Percentiles rank a stretch among this genome's conserved stretches.
phyloP scores from a whole-genome alignment of 2,888 invertebrate species.

The Tipula lateralis region DNA sequence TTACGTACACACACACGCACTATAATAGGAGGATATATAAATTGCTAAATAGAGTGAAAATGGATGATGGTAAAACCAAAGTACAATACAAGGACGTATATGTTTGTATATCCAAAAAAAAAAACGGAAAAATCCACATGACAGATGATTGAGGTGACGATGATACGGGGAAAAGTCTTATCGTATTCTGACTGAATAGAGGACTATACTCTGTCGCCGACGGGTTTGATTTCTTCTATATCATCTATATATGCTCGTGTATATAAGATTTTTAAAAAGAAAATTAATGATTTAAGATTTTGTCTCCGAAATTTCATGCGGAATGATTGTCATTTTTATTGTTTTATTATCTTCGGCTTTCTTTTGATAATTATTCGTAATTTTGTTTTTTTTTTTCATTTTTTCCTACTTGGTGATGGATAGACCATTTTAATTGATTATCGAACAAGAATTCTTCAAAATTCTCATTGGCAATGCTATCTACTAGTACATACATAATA shows the following conservation, averaged over 20 bases:
- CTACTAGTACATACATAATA: not conserved
- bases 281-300: constrained; percentile 24
- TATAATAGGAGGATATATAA: not conserved
- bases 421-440: constrained; percentile 24
- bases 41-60: constrained; percentile 24
- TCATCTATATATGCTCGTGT: not conserved
- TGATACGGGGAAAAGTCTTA: not conserved
- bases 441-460: not conserved
- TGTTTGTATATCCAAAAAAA: no score
- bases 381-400: not conserved
- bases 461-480: not conserved
- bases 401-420: not conserved
- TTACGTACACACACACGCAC: not conserved
- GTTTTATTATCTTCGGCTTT: not conserved
- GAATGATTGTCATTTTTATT: constrained; percentile 19
- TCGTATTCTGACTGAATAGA: not conserved
- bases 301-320: constrained; percentile 7
- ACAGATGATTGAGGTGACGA: not conserved
- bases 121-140: not conserved
- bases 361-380: not conserved
- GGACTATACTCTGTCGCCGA: not conserved
- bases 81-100: not conserved
- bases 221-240: not conserved
- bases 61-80: not conserved
- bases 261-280: not conserved